Evolutionary conservation across 2,888 invertebrate genomes (phyloP).

Genomic region (Thecocarcelia acutangulata): DNA sequence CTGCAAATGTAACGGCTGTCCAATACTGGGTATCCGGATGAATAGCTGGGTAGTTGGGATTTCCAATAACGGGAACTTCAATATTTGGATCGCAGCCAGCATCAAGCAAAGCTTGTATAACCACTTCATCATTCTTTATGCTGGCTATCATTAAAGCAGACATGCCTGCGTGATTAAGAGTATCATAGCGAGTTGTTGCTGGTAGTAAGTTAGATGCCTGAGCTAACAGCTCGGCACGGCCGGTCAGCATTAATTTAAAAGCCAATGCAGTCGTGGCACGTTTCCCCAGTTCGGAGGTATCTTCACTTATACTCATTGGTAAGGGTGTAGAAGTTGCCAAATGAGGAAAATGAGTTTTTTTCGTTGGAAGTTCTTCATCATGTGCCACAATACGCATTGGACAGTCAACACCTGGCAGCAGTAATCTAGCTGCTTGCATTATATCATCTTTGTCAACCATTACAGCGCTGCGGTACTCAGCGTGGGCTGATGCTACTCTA

Average conservation of each 20-base stretch:
- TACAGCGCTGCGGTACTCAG: conserved; percentile 89
- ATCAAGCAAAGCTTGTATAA: conserved; percentile 88
- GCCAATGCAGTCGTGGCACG: conserved; percentile 88
- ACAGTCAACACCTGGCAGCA: conserved; percentile 94
- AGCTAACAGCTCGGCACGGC: conserved; percentile 89
- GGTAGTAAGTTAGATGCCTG: conserved; percentile 90
- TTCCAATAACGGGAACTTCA: conserved; percentile 85
- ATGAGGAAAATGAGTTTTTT: conserved; percentile 74
- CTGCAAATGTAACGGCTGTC: conserved; percentile 94
- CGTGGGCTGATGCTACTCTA: conserved; percentile 90
- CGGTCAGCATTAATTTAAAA: conserved; percentile 90
- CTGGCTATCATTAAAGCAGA: conserved; percentile 93
- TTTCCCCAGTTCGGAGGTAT: conserved; percentile 83
- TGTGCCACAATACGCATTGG: conserved; percentile 88
- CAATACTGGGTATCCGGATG: conserved; percentile 89
- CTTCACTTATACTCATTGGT: conserved; percentile 73
- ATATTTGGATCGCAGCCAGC: conserved; percentile 91
- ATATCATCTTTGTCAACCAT: conserved; percentile 93
- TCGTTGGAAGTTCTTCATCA: conserved; percentile 82
- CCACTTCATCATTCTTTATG: conserved; percentile 89
- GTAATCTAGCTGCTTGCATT: conserved; percentile 91
- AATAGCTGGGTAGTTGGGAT: conserved; percentile 82
- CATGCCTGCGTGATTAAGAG: conserved; percentile 89
- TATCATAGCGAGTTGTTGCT: conserved; percentile 87
- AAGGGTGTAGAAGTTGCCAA: conserved; percentile 54